Percentiles rank a stretch among this genome's conserved stretches.
These are phyloP conservation scores for Haliaeetus leucogaster DNA, from an alignment of 2,113 vertebrate genomes.

Conservation along the genomic window DNA sequence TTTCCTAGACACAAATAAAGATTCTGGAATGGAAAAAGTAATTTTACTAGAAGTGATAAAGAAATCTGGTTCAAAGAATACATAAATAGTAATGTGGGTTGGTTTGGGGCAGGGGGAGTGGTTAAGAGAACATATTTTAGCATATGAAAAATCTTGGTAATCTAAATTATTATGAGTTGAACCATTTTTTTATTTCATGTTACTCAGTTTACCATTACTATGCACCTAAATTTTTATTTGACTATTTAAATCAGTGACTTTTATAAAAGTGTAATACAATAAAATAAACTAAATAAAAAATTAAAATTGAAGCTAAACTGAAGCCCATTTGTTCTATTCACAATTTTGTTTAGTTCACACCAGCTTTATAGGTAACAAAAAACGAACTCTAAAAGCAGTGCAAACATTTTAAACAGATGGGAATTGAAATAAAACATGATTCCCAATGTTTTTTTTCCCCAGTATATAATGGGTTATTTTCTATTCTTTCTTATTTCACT, in stretches of 20 bases:
- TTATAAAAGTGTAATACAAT: neutral
- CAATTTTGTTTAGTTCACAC: neutral
- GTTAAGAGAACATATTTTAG: neutral
- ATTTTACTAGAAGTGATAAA: neutral
- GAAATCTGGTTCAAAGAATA: neutral
- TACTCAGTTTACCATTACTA: neutral
- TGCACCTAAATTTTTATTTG: neutral
- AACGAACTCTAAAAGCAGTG: neutral
- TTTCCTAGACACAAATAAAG: neutral
- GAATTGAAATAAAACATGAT: neutral
- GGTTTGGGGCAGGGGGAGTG: neutral
- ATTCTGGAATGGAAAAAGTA: neutral
- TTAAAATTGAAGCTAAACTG: neutral
- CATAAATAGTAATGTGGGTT: neutral
- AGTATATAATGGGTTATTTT: neutral
- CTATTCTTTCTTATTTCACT: neutral
- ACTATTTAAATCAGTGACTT: neutral
- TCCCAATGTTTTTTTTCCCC: fast-evolving
- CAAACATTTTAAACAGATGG: neutral
- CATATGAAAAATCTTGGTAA: neutral
- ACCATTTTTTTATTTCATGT: neutral
- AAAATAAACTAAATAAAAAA: neutral
- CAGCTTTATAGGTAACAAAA: neutral
- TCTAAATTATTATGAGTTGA: neutral
- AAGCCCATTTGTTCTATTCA: neutral